Evolutionary conservation across 2,888 invertebrate species (phyloP).

Genomic region (Drosophila anomelani): DNA sequence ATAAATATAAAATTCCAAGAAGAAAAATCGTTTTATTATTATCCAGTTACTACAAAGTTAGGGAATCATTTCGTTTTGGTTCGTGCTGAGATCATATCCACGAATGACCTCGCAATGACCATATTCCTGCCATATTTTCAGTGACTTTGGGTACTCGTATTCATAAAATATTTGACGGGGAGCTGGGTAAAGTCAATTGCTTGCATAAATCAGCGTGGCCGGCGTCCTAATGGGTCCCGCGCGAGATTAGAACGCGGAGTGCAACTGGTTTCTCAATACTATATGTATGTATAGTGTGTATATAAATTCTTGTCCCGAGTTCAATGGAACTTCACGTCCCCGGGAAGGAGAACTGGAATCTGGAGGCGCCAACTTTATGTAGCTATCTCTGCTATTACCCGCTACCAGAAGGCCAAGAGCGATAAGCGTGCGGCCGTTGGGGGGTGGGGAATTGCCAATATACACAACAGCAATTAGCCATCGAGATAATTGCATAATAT

Average conservation of each 20-base stretch:
- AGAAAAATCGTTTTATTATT: not conserved
- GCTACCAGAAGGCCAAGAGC: conserved; percentile 10
- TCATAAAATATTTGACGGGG: conserved; percentile 23
- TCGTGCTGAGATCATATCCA: not conserved
- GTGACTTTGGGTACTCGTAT: conserved; percentile 5
- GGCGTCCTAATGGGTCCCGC: conserved; percentile 27
- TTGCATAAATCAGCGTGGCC: conserved; percentile 40
- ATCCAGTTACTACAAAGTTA: no score
- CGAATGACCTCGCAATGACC: conserved; percentile 7
- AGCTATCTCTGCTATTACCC: conserved; percentile 20
- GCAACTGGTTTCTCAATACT: conserved; percentile 43
- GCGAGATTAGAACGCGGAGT: conserved; percentile 45
- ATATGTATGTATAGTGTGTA: conserved; percentile 2
- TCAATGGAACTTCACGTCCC: conserved; percentile 46
- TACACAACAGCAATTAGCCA: conserved; percentile 24
- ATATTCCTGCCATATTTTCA: conserved; percentile 2
- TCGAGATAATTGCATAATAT: conserved; percentile 30
- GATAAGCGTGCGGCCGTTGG: conserved; percentile 20
- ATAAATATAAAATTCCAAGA: not conserved
- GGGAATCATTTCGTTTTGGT: not conserved
- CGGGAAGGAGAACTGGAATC: conserved; percentile 30
- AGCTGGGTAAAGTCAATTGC: conserved; percentile 37
- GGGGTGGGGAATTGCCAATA: not conserved
- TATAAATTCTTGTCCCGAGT: conserved; percentile 41
- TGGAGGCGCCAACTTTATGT: conserved; percentile 9